These are phyloP conservation scores for Diarsia mendica DNA, from an alignment of 2,888 invertebrate genomes.

Conservation along the genomic window DNA sequence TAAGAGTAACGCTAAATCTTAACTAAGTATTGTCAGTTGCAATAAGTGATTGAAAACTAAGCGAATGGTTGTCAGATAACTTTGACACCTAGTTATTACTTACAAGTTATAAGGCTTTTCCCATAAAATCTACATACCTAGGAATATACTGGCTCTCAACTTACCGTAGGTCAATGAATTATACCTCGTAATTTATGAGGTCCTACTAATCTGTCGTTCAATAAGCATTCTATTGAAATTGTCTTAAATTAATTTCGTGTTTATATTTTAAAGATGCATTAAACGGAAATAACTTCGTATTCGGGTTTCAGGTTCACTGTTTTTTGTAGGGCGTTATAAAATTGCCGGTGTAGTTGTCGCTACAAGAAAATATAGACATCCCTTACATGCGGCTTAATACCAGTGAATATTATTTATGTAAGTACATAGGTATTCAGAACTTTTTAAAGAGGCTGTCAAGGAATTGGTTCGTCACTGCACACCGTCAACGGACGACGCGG, in stretches of 20 bases:
- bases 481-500: conserved; percentile 4
- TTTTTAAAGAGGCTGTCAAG: conserved; percentile 12
- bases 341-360: background rate
- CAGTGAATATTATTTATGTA: background rate
- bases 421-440: background rate
- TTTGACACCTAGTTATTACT: background rate
- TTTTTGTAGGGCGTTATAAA: background rate
- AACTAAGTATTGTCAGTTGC: background rate
- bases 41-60: background rate
- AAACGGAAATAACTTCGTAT: background rate
- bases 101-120: background rate
- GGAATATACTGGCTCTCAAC: background rate
- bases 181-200: conserved; percentile 11
- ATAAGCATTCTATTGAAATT: conserved; percentile 7
- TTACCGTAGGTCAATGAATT: conserved; percentile 1
- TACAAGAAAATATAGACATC: background rate
- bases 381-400: background rate
- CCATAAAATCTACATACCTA: conserved; percentile 8
- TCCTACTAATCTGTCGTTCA: conserved; percentile 4
- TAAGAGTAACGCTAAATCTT: background rate
- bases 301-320: background rate
- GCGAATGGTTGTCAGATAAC: background rate
- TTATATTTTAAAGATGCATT: background rate
- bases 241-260: background rate
- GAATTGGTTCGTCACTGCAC: conserved; percentile 34